phyloP scores from a whole-genome alignment of 2,888 invertebrate species.

The Amorpha juglandis region DNA sequence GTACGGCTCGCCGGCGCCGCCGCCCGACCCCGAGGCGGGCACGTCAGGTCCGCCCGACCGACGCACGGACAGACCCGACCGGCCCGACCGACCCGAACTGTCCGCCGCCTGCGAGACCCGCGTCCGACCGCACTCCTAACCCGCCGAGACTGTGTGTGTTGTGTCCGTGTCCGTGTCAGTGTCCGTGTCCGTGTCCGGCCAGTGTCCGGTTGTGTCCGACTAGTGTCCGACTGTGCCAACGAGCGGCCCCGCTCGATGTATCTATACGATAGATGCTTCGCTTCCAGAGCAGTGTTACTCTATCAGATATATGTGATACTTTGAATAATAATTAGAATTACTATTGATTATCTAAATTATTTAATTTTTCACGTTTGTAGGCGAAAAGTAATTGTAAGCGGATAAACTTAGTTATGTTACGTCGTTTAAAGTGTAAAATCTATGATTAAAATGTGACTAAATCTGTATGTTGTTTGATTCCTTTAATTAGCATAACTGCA shows the following conservation, averaged over 20 bases:
- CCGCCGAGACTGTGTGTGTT: not conserved
- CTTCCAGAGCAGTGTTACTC: conserved; percentile 77
- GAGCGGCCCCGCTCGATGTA: conserved; percentile 29
- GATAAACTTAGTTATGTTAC: conserved; percentile 66
- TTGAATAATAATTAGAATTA: conserved; percentile 72
- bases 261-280: conserved; percentile 71
- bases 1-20: conserved; percentile 67
- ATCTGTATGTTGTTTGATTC: conserved; percentile 51
- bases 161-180: not conserved
- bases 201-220: conserved; percentile 32
- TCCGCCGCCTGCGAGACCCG: conserved; percentile 35
- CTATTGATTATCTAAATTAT: conserved; percentile 82
- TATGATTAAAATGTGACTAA: conserved; percentile 79
- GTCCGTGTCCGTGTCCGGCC: not conserved
- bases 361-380: conserved; percentile 84
- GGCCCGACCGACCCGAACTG: conserved; percentile 32
- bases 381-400: conserved; percentile 70
- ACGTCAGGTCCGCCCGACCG: conserved; percentile 29
- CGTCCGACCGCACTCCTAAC: conserved; percentile 24
- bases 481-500: too few species aligned
- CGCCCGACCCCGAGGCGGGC: conserved; percentile 64
- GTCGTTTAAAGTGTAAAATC: conserved; percentile 71
- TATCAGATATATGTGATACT: conserved; percentile 83
- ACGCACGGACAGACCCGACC: conserved; percentile 27
- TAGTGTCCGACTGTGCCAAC: conserved; percentile 42